A percentile compares a stretch with the other conserved stretches of the same genome.
phyloP scores from a whole-genome alignment of 2,888 invertebrate species.

The Cosmia pyralina region DNA sequence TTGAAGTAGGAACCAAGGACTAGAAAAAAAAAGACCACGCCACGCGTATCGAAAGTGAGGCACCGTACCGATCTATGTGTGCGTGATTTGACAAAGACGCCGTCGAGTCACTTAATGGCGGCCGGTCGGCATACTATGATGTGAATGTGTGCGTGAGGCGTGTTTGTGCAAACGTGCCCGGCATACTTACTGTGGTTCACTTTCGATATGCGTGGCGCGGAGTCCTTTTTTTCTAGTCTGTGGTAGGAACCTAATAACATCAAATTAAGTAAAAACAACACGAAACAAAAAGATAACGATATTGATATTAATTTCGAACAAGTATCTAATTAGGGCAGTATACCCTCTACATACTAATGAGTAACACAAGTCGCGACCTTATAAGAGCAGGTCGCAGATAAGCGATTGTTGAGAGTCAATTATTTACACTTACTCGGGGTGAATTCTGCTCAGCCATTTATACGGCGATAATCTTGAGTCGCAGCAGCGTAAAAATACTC shows the following conservation, averaged over 20 bases:
- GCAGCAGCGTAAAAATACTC: neutral
- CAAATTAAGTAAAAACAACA: neutral
- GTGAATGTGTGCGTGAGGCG: too few relatives aligned
- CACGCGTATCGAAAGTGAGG: too few relatives aligned
- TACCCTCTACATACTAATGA: slow-evolving; percentile 31
- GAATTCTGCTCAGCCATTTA: slow-evolving; percentile 14
- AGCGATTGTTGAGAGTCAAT: slow-evolving; percentile 21
- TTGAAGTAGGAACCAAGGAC: neutral
- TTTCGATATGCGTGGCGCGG: too few relatives aligned
- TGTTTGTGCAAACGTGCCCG: too few relatives aligned
- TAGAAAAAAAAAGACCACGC: too few relatives aligned
- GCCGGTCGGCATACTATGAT: too few relatives aligned
- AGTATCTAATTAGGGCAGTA: slow-evolving; percentile 3
- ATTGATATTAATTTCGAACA: neutral
- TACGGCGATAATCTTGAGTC: slow-evolving; percentile 26
- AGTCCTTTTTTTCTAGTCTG: too few relatives aligned
- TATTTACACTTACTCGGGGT: slow-evolving; percentile 14
- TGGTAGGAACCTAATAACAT: too few relatives aligned
- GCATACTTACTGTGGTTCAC: too few relatives aligned
- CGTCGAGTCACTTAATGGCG: too few relatives aligned
- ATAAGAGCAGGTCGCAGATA: slow-evolving; percentile 38
- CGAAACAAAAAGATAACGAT: neutral
- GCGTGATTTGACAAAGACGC: too few relatives aligned
- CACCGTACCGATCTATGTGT: too few relatives aligned
- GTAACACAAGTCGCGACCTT: slow-evolving; percentile 18